Conservation (phyloP, 2,888 invertebrate species). For the Callimorpha dominula region DNA sequence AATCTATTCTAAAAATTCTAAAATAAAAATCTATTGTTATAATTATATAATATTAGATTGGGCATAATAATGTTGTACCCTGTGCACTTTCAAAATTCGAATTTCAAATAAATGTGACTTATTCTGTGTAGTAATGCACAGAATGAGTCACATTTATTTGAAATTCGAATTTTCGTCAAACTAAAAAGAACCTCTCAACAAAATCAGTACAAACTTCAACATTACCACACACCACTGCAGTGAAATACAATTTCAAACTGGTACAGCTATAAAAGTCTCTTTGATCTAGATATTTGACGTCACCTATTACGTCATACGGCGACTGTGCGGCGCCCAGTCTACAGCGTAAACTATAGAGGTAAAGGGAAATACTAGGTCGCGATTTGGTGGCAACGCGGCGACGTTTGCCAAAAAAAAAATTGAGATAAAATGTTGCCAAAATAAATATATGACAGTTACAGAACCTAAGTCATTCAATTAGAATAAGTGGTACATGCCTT, state of each 20-base stretch:
- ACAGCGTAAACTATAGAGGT: conserved; percentile 11
- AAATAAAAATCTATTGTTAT: too few relatives aligned
- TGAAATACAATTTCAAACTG: conserved; percentile 10
- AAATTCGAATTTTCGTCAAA: too few relatives aligned
- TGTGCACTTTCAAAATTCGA: too few relatives aligned
- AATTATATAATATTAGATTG: too few relatives aligned
- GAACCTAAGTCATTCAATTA: background rate
- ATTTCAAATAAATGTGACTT: too few relatives aligned
- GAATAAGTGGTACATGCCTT: background rate
- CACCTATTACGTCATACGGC: conserved; percentile 32
- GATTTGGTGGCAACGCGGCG: background rate
- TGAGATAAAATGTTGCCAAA: background rate
- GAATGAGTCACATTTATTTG: too few relatives aligned
- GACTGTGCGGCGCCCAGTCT: conserved; percentile 34
- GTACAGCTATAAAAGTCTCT: conserved; percentile 2
- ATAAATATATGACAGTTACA: conserved; percentile 2
- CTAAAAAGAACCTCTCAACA: background rate
- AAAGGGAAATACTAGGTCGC: conserved; percentile 26
- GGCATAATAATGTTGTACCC: too few relatives aligned
- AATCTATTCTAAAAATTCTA: too few relatives aligned
- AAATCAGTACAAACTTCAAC: background rate
- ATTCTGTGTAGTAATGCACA: too few relatives aligned
- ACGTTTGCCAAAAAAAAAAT: conserved; percentile 35
- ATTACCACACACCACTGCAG: background rate
- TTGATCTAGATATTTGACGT: conserved; percentile 25